Evolutionary conservation across 2,888 invertebrate genomes (phyloP).

Genomic region (Cephonodes hylas): DNA sequence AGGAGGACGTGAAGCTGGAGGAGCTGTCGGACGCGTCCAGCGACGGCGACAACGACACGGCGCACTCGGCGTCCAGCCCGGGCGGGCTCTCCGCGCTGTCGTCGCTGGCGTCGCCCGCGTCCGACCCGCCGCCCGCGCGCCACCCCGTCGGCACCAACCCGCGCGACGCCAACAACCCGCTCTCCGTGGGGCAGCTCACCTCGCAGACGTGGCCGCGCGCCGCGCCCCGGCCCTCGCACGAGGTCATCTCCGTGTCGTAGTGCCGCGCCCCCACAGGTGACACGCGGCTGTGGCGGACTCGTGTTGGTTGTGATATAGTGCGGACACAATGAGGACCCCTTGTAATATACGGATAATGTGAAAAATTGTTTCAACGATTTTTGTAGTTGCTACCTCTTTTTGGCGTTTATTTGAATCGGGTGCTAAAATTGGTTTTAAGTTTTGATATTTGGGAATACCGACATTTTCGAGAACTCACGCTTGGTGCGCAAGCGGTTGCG

Average conservation of each 20-base stretch:
- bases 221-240: constrained; percentile 63
- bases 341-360: constrained; percentile 38
- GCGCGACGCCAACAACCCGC: constrained; percentile 94
- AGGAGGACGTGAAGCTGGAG: constrained; percentile 85
- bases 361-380: constrained; percentile 27
- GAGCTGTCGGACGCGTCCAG: constrained; percentile 85
- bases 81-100: constrained; percentile 75
- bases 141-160: constrained; percentile 95
- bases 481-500: constrained; percentile 20
- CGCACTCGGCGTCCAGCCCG: constrained; percentile 74
- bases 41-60: constrained; percentile 78
- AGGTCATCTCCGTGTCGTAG: constrained; percentile 79
- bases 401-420: constrained; percentile 46
- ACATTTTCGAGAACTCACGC: constrained; percentile 48
- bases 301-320: constrained; percentile 66
- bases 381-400: constrained; percentile 36
- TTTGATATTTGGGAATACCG: constrained; percentile 50
- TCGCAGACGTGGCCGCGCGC: constrained; percentile 82
- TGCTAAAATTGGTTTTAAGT: constrained; percentile 45
- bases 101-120: constrained; percentile 88
- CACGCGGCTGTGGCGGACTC: constrained; percentile 46
- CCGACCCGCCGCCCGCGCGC: constrained; percentile 83
- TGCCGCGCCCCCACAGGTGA: constrained; percentile 38
- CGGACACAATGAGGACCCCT: constrained; percentile 36
- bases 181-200: constrained; percentile 94